Conservation (phyloP, 2,113 vertebrate genomes). For the Emydocephalus ijimae region DNA sequence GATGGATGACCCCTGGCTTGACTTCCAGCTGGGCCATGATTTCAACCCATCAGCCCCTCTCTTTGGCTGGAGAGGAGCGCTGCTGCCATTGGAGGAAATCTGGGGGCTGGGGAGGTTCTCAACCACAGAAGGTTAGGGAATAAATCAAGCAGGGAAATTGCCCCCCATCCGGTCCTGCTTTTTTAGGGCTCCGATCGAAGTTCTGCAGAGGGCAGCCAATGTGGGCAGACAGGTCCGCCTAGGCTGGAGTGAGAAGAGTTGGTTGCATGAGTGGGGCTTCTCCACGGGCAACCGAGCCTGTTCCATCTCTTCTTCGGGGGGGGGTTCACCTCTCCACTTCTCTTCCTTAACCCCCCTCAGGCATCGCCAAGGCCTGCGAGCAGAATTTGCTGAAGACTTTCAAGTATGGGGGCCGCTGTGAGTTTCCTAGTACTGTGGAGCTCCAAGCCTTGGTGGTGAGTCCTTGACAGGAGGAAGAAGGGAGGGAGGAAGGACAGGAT, state of each 20-base stretch:
- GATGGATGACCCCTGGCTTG: not conserved
- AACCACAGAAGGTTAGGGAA: too few relatives aligned
- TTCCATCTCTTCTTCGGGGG: not conserved
- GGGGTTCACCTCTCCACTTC: not conserved
- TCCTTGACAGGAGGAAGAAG: fast-evolving
- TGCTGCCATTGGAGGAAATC: not conserved
- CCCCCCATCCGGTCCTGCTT: not conserved
- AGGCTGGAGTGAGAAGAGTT: not conserved
- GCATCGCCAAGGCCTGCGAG: conserved; percentile 91
- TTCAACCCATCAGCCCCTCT: too few relatives aligned
- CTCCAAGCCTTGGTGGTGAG: conserved; percentile 94
- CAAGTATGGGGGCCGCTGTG: conserved; percentile 82
- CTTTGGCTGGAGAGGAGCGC: too few relatives aligned
- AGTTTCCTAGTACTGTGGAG: conserved; percentile 87
- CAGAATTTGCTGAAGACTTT: conserved; percentile 90
- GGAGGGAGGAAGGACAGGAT: too few relatives aligned
- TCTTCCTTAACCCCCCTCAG: conserved; percentile 48
- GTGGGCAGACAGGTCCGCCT: not conserved
- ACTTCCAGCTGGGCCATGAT: not conserved
- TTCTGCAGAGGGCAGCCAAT: not conserved
- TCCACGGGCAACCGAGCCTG: fast-evolving
- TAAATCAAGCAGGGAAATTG: not conserved
- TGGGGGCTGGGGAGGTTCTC: not conserved
- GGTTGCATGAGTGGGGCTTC: not conserved
- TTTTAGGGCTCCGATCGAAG: not conserved